These are phyloP conservation scores for Acanthococcus lagerstroemiae DNA, from an alignment of 2,888 invertebrate genomes.

Conservation along the genomic window DNA sequence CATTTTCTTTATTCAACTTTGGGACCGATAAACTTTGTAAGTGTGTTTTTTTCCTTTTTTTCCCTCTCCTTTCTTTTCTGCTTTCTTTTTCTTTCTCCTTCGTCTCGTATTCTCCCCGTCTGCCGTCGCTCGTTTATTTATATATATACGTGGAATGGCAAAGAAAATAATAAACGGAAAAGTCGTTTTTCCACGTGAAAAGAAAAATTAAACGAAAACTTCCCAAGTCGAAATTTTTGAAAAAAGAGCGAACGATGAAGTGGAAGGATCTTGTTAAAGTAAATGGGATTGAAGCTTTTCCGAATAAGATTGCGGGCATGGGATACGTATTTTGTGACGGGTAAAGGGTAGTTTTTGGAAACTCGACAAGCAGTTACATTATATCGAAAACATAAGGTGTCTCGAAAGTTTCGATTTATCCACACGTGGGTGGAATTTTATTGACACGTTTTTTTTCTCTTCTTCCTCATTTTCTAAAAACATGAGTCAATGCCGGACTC, in stretches of 20 bases:
- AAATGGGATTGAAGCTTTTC: slow-evolving; percentile 22
- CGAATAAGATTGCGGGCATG: slow-evolving; percentile 4
- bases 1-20: slow-evolving; percentile 21
- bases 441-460: too few relatives aligned
- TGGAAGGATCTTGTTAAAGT: slow-evolving; percentile 24
- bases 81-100: background rate
- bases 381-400: slow-evolving; percentile 14
- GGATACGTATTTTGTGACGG: slow-evolving; percentile 13
- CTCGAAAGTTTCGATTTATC: slow-evolving; percentile 6
- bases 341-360: slow-evolving; percentile 14
- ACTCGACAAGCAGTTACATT: slow-evolving; percentile 21
- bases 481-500: too few relatives aligned
- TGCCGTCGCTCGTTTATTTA: background rate
- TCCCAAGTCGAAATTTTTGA: slow-evolving; percentile 17
- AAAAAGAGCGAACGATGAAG: slow-evolving; percentile 12
- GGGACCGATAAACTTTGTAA: slow-evolving; percentile 8
- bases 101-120: background rate
- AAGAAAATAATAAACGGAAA: slow-evolving; percentile 24
- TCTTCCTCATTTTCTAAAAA: too few relatives aligned
- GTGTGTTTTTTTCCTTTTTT: background rate
- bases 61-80: background rate
- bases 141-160: slow-evolving; percentile 9
- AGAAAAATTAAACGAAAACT: slow-evolving; percentile 26
- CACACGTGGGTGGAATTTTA: too few relatives aligned
- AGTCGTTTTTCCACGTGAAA: slow-evolving; percentile 27